These are phyloP conservation scores for Paragorgia papillata DNA, from an alignment of 92 coral and sea anemone genomes.

Conservation along the genomic window DNA sequence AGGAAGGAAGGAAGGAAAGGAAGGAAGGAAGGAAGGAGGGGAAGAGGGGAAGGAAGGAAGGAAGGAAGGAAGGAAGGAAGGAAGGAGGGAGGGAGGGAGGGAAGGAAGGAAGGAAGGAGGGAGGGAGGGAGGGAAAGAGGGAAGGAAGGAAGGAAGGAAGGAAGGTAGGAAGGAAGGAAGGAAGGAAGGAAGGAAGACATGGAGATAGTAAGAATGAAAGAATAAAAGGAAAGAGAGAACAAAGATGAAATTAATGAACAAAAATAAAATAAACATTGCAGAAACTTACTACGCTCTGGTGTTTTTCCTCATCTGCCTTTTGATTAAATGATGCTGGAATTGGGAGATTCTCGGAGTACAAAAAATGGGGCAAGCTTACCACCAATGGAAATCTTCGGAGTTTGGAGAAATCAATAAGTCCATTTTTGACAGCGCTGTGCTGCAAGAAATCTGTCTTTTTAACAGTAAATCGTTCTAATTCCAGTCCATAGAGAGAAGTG, in stretches of 20 bases:
- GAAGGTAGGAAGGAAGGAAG: neutral
- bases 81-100: neutral
- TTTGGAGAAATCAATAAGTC: conserved; percentile 66
- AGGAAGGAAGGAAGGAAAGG: neutral
- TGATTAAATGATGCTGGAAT: conserved; percentile 45
- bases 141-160: too few species aligned
- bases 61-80: neutral
- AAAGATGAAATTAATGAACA: neutral
- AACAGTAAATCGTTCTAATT: conserved; percentile 62
- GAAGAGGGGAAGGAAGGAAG: neutral
- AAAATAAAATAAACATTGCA: neutral
- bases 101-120: too few species aligned
- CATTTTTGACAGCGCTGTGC: conserved; percentile 40
- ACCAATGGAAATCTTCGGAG: conserved; percentile 56
- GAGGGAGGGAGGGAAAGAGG: too few species aligned
- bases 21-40: neutral
- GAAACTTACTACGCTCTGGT: conserved; percentile 68
- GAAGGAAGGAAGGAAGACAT: neutral
- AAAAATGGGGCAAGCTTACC: conserved; percentile 69
- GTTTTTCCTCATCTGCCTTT: conserved; percentile 50
- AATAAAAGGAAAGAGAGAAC: neutral
- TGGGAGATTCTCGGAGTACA: conserved; percentile 51
- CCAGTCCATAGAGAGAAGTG: conserved; percentile 54
- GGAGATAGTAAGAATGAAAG: neutral
- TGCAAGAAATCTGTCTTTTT: conserved; percentile 26